Conservation (phyloP, 2,113 vertebrate species). For the Forbesichthys papilliferus region DNA sequence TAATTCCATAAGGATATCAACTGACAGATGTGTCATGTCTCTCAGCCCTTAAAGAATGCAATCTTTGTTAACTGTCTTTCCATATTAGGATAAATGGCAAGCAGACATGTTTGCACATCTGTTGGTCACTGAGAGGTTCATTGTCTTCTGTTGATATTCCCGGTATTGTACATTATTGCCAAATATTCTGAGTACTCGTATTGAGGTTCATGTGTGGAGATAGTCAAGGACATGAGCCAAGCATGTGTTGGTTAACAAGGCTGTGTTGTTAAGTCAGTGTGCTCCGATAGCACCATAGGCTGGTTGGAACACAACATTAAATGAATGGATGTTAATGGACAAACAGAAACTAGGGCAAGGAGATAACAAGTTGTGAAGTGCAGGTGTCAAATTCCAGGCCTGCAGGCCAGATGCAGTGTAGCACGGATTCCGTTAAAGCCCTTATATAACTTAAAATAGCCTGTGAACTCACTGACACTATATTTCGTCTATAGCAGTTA, state of each 20-base stretch:
- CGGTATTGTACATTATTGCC: not conserved
- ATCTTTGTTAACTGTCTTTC: conserved; percentile 25
- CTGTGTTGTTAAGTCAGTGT: too few species aligned
- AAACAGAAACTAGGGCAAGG: conserved; percentile 12
- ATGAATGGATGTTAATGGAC: conserved; percentile 47
- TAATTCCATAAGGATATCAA: conserved; percentile 6
- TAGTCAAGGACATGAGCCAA: not conserved
- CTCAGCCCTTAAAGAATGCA: conserved; percentile 16
- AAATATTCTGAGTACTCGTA: not conserved
- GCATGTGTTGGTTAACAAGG: conserved; percentile 52
- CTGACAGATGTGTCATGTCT: conserved; percentile 37
- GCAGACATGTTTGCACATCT: conserved; percentile 38
- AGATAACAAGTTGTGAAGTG: not conserved
- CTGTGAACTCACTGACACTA: too few species aligned
- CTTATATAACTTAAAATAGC: too few species aligned
- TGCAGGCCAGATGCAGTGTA: too few species aligned
- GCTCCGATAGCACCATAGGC: too few species aligned
- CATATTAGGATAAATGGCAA: conserved; percentile 16
- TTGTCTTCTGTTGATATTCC: not conserved
- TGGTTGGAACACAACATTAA: conserved; percentile 9
- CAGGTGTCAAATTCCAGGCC: too few species aligned
- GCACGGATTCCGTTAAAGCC: too few species aligned
- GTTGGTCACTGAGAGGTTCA: conserved; percentile 3
- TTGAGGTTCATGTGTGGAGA: not conserved
- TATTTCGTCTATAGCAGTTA: too few species aligned